phyloP scores from a whole-genome alignment of 2,113 vertebrate genomes.

The Montifringilla adamsi region DNA sequence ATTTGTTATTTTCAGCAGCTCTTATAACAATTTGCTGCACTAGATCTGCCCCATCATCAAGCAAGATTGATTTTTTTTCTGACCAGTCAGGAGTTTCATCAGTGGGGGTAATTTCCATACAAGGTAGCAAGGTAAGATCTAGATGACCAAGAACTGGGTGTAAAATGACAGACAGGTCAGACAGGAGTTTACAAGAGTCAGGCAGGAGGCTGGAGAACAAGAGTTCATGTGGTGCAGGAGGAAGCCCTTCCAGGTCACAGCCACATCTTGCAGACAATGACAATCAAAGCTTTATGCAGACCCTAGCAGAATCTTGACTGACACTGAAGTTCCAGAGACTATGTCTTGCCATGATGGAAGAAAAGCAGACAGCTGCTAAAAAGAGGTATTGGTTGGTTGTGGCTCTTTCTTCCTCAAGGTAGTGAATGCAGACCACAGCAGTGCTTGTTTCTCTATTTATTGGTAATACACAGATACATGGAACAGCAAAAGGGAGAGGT shows the following conservation, averaged over 20 bases:
- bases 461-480: not conserved
- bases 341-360: not conserved
- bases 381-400: not conserved
- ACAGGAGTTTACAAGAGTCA: not conserved
- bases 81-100: not conserved
- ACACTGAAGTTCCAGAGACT: not conserved
- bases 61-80: not conserved
- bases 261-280: fast-evolving
- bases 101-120: fast-evolving
- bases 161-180: not conserved
- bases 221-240: fast-evolving
- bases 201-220: not conserved
- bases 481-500: not conserved
- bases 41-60: not conserved
- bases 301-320: fast-evolving
- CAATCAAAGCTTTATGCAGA: not conserved
- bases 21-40: not conserved
- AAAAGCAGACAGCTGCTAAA: not conserved
- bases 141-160: fast-evolving
- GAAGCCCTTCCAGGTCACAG: not conserved
- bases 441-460: not conserved
- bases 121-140: not conserved
- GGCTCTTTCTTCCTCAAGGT: not conserved
- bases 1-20: not conserved
- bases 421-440: not conserved